Conservation (phyloP, 2,888 invertebrate species). For the Agrotis exclamationis region DNA sequence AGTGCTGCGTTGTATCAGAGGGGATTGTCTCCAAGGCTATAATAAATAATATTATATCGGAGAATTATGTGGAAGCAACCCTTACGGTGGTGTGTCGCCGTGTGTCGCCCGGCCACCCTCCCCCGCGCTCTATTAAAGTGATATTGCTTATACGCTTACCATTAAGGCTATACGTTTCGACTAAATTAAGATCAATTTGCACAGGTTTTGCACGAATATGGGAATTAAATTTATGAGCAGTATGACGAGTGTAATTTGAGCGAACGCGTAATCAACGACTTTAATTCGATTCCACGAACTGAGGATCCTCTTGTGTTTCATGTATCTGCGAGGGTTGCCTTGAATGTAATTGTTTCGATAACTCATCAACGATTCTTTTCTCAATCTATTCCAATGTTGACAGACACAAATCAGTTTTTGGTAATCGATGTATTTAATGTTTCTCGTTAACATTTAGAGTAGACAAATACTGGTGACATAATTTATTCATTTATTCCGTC, state of each 20-base stretch:
- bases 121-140: conserved; percentile 79
- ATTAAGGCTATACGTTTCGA: conserved; percentile 87
- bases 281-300: conserved; percentile 78
- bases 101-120: conserved; percentile 52
- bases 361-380: conserved; percentile 20
- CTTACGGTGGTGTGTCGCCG: conserved; percentile 60
- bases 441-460: conserved; percentile 57
- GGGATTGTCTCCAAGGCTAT: conserved; percentile 79
- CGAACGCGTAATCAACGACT: conserved; percentile 83
- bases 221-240: conserved; percentile 86
- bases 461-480: conserved; percentile 44
- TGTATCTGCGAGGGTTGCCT: conserved; percentile 15
- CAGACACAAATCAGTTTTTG: conserved; percentile 36
- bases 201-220: conserved; percentile 86
- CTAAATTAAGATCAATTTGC: conserved; percentile 89
- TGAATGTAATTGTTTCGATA: conserved; percentile 16
- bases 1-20: conserved; percentile 73
- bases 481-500: conserved; percentile 58
- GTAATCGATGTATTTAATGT: conserved; percentile 54
- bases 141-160: conserved; percentile 87
- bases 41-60: conserved; percentile 82
- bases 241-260: conserved; percentile 84
- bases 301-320: conserved; percentile 44
- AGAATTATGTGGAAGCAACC: conserved; percentile 78
- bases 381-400: conserved; percentile 31